Conservation (phyloP, 2,888 invertebrate species). For the Galeruca laticollis region DNA sequence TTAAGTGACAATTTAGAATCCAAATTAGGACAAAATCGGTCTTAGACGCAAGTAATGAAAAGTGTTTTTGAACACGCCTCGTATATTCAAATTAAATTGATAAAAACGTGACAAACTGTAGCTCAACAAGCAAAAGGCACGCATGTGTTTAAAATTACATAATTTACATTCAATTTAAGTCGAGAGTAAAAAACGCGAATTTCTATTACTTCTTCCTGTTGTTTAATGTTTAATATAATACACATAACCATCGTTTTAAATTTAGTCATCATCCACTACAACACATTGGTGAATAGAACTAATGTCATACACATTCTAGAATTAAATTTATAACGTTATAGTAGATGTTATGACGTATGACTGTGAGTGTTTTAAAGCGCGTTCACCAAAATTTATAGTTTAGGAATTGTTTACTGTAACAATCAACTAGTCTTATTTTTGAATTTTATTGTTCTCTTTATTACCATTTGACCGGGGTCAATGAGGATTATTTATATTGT, state of each 20-base stretch:
- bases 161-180: constrained; percentile 40
- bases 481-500: constrained; percentile 47
- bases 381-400: background rate
- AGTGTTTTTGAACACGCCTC: too few relatives aligned
- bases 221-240: constrained; percentile 56
- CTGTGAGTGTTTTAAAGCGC: background rate
- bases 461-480: constrained; percentile 55
- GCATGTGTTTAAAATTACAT: constrained; percentile 37
- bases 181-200: constrained; percentile 56
- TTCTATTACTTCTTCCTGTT: constrained; percentile 61
- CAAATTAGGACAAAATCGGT: too few relatives aligned
- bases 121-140: background rate
- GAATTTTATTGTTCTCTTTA: constrained; percentile 53
- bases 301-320: background rate
- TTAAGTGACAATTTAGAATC: too few relatives aligned
- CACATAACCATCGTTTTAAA: constrained; percentile 47
- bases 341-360: background rate
- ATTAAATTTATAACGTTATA: background rate
- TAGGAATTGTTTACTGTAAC: background rate
- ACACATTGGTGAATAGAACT: background rate
- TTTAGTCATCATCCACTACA: background rate
- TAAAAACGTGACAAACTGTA: background rate
- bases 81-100: background rate
- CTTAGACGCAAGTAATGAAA: too few relatives aligned
- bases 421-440: constrained; percentile 44